Conservation (phyloP, 2,888 invertebrate genomes). For the Exephanes ischioxanthus region DNA sequence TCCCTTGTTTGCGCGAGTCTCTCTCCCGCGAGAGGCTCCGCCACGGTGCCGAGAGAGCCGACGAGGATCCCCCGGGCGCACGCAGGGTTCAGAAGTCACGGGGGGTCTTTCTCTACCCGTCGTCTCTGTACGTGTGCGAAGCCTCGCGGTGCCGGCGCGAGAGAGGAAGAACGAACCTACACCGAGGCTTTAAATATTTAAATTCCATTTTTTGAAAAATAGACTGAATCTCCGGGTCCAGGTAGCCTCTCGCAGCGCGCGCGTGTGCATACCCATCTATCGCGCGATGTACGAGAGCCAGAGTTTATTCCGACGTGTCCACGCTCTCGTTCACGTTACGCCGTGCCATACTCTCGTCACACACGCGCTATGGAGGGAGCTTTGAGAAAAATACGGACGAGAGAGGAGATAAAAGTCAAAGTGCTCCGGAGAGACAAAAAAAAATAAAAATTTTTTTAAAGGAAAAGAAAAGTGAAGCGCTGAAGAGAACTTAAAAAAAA, state of each 20-base stretch:
- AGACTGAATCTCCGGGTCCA: conserved; percentile 62
- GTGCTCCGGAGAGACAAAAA: conserved; percentile 23
- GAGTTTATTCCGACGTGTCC: conserved; percentile 8
- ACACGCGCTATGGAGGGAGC: not conserved
- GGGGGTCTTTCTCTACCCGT: conserved; percentile 20
- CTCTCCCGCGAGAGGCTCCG: conserved; percentile 57
- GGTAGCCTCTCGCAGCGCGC: conserved; percentile 8
- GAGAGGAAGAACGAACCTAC: conserved; percentile 28
- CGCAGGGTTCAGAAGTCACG: conserved; percentile 69
- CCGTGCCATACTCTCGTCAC: conserved; percentile 4
- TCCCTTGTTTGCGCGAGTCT: conserved; percentile 75
- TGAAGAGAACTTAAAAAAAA: conserved; percentile 37
- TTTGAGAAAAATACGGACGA: not conserved
- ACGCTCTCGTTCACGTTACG: not conserved
- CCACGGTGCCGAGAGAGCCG: not conserved
- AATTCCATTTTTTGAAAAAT: conserved; percentile 78
- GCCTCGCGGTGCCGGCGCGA: conserved; percentile 4
- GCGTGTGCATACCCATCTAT: not conserved
- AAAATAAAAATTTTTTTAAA: conserved; percentile 21
- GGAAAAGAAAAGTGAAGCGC: conserved; percentile 14
- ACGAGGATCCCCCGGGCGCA: conserved; percentile 30
- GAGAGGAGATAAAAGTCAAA: conserved; percentile 28
- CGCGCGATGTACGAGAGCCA: not conserved
- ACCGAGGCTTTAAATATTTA: conserved; percentile 76
- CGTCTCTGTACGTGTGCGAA: conserved; percentile 14